Evolutionary conservation across 2,888 invertebrate species (phyloP).

Genomic region (Galeruca laticollis): DNA sequence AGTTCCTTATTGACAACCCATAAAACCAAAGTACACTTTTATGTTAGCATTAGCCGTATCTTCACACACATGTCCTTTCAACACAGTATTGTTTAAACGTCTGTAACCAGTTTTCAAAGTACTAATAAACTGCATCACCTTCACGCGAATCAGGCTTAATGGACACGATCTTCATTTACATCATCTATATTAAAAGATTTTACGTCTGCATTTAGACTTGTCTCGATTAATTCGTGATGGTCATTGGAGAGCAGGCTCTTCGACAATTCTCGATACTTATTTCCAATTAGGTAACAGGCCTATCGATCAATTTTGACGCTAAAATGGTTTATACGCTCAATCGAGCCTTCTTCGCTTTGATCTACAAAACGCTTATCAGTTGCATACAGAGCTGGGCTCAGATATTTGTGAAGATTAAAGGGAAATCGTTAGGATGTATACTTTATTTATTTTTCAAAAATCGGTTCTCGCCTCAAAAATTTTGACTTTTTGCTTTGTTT

Average conservation of each 20-base stretch:
- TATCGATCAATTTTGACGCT: slow-evolving; percentile 57
- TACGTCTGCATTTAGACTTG: slow-evolving; percentile 28
- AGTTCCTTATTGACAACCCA: no score
- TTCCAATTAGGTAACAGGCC: slow-evolving; percentile 47
- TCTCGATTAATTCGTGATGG: slow-evolving; percentile 31
- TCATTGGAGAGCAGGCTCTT: slow-evolving; percentile 24
- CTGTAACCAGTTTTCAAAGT: not conserved
- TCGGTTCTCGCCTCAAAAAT: no score
- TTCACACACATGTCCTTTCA: not conserved
- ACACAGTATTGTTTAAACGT: not conserved
- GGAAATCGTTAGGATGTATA: no score
- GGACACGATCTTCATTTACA: slow-evolving; percentile 20
- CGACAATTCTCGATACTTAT: slow-evolving; percentile 33
- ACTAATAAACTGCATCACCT: not conserved
- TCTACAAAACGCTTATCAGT: slow-evolving; percentile 46
- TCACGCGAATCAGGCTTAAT: slow-evolving; percentile 20
- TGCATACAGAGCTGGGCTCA: slow-evolving; percentile 24
- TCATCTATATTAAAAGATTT: slow-evolving; percentile 36
- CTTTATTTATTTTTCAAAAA: no score
- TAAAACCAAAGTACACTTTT: not conserved
- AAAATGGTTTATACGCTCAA: slow-evolving; percentile 51
- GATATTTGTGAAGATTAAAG: not conserved
- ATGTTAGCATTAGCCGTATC: not conserved
- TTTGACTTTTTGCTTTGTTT: no score
- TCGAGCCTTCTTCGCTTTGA: slow-evolving; percentile 37